Conservation (phyloP, 2,113 vertebrate species). For the Vireo altiloquus region DNA sequence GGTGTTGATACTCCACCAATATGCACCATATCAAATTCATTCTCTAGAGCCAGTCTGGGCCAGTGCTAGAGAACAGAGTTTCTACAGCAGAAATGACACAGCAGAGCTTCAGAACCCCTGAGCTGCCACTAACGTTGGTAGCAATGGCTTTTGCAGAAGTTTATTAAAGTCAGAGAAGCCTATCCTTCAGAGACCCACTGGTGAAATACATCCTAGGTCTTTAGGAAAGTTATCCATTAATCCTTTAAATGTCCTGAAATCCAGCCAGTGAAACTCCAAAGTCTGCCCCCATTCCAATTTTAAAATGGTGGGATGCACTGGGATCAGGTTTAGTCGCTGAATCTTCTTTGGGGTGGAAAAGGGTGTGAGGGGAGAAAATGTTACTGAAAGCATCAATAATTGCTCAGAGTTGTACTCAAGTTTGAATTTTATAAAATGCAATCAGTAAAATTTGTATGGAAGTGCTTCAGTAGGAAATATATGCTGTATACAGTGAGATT, state of each 20-base stretch:
- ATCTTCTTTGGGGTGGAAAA: not conserved
- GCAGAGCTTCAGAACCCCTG: not conserved
- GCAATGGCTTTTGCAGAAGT: not conserved
- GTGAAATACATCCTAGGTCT: not conserved
- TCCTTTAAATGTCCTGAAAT: not conserved
- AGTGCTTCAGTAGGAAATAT: not conserved
- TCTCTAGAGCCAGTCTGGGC: not conserved
- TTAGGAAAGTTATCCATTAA: not conserved
- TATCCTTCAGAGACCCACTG: not conserved
- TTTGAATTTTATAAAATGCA: not conserved
- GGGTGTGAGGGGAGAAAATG: fast-evolving
- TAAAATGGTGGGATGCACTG: not conserved
- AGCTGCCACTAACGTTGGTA: not conserved
- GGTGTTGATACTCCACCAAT: not conserved
- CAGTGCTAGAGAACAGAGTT: not conserved
- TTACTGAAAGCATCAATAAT: not conserved
- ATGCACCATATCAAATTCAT: not conserved
- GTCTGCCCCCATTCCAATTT: not conserved
- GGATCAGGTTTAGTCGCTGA: not conserved
- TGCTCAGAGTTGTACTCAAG: not conserved
- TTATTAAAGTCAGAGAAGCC: not conserved
- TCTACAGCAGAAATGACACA: not conserved
- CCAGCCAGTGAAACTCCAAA: not conserved
- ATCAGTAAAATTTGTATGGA: not conserved
- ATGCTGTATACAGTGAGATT: not conserved